Percentiles rank a stretch among this genome's conserved stretches.
Evolutionary conservation across 1,140 invertebrate species (phyloP).

Genomic region (Leptinotarsa texana): DNA sequence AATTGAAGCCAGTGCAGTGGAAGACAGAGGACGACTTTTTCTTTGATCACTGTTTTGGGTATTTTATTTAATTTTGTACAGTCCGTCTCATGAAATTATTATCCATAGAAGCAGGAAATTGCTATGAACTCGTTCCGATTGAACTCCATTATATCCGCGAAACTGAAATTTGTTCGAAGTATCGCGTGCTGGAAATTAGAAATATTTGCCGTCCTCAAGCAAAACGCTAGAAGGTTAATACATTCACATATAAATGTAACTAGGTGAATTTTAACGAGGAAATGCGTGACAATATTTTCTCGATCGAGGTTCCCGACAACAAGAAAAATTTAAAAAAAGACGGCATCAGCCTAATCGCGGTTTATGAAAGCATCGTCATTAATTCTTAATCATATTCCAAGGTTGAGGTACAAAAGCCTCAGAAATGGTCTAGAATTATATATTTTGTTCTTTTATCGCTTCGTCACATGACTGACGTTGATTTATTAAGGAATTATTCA

Average conservation of each 20-base stretch:
- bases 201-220: not conserved
- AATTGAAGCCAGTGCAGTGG: too few species aligned
- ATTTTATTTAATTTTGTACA: too few species aligned
- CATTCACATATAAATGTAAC: not conserved
- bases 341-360: not conserved
- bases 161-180: not conserved
- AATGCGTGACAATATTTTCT: not conserved
- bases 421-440: not conserved
- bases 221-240: not conserved
- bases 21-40: too few species aligned
- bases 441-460: not conserved
- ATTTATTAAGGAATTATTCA: slow-evolving; percentile 18
- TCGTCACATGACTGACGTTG: slow-evolving; percentile 10
- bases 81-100: too few species aligned
- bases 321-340: not conserved
- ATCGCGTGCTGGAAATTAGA: not conserved
- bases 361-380: not conserved
- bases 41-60: too few species aligned
- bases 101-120: too few species aligned
- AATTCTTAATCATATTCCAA: not conserved
- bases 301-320: not conserved
- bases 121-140: too few species aligned
- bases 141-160: not conserved
- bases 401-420: not conserved
- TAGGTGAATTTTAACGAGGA: not conserved